phyloP scores from a whole-genome alignment of 2,113 vertebrate genomes.

The Psammodynastes pulverulentus region DNA sequence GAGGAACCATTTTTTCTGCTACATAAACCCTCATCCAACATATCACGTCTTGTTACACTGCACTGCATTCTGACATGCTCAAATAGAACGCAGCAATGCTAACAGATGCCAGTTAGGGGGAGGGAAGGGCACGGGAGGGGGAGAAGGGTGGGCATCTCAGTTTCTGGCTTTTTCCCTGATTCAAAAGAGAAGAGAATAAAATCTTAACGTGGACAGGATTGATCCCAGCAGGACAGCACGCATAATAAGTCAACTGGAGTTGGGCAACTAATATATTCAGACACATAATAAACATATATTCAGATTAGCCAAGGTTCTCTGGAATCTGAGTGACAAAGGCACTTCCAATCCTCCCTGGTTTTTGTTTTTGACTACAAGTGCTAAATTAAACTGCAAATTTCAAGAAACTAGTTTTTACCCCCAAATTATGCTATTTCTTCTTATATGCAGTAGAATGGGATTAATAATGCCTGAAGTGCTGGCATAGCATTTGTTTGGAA shows the following conservation, averaged over 20 bases:
- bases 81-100: conserved; percentile 12
- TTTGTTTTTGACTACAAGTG: not conserved
- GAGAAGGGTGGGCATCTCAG: not conserved
- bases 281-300: not conserved
- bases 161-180: not conserved
- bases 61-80: conserved; percentile 32
- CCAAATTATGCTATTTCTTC: not conserved
- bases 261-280: not conserved
- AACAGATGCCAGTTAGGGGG: conserved; percentile 8
- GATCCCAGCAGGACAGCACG: not conserved
- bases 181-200: not conserved
- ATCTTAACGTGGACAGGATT: not conserved
- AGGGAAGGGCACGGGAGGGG: conserved; percentile 34
- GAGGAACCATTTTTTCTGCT: conserved; percentile 34
- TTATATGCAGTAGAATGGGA: not conserved
- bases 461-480: not conserved
- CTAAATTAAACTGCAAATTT: not conserved
- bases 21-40: conserved; percentile 46
- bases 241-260: not conserved
- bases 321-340: not conserved
- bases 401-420: not conserved
- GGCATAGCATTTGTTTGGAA: not conserved
- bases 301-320: not conserved
- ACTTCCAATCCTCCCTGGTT: not conserved
- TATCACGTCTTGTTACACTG: conserved; percentile 14